A percentile compares a stretch with the other conserved stretches of the same genome.
Conservation (phyloP, 1,140 invertebrate species). For the Trichonephila clavata region DNA sequence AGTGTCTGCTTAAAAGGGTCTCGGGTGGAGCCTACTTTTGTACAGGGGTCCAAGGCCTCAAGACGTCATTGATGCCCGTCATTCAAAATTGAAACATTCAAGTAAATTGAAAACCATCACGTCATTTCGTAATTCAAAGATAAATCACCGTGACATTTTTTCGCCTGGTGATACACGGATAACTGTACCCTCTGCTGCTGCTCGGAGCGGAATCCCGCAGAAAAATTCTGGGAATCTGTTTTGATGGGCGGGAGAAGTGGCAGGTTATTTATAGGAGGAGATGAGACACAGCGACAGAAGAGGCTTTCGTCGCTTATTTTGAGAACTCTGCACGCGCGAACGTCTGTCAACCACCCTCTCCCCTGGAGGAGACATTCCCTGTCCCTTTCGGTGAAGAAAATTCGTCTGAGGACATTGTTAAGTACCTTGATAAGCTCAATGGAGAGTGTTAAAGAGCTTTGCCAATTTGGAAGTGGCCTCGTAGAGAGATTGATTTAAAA, state of each 20-base stretch:
- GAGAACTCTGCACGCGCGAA: constrained; percentile 9
- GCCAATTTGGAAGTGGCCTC: neutral
- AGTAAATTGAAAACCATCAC: neutral
- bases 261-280: constrained; percentile 32
- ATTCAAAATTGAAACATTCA: neutral
- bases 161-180: neutral
- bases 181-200: neutral
- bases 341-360: constrained; percentile 34
- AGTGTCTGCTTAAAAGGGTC: no score
- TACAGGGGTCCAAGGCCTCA: no score
- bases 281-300: neutral
- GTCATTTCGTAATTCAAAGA: neutral
- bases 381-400: neutral
- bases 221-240: constrained; percentile 24
- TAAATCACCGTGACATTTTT: constrained; percentile 9
- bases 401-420: neutral
- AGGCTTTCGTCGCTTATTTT: constrained; percentile 47
- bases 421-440: constrained; percentile 7
- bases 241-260: neutral
- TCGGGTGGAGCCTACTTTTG: no score
- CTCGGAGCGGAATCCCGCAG: neutral
- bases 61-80: neutral
- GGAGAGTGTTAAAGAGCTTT: neutral
- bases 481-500: no score
- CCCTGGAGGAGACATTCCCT: neutral